Conservation (phyloP, 2,797 vertebrate genomes). For the Cheirogaleus major region DNA sequence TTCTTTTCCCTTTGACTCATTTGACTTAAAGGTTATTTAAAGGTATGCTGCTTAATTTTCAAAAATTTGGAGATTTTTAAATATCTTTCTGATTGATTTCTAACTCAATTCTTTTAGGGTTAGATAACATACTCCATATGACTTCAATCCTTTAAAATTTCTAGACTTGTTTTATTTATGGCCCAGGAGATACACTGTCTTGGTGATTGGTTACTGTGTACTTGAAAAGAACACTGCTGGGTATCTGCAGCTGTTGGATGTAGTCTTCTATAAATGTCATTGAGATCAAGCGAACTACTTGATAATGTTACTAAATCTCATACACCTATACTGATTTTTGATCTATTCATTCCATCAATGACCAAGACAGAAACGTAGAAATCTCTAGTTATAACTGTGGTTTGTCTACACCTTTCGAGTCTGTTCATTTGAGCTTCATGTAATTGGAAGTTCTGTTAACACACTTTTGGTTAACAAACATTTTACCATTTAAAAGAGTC, state of each 20-base stretch:
- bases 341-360: too few relatives aligned
- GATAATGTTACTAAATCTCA: neutral
- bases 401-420: neutral
- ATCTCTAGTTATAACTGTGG: neutral
- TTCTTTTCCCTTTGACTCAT: neutral
- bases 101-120: neutral
- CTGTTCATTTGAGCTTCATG: too few relatives aligned
- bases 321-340: rapidly evolving
- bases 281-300: rapidly evolving
- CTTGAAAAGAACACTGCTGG: rapidly evolving
- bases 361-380: neutral
- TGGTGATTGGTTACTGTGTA: neutral
- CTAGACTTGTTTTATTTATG: neutral
- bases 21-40: neutral
- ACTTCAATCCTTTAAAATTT: neutral
- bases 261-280: too few relatives aligned
- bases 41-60: neutral
- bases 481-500: neutral
- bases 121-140: neutral
- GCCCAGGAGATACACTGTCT: neutral
- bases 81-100: neutral
- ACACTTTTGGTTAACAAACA: neutral
- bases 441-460: neutral
- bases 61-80: neutral
- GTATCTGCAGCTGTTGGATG: rapidly evolving